Percentiles rank a stretch among this genome's conserved stretches.
Conservation (phyloP, 2,113 vertebrate species). For the Carassius carassius region DNA sequence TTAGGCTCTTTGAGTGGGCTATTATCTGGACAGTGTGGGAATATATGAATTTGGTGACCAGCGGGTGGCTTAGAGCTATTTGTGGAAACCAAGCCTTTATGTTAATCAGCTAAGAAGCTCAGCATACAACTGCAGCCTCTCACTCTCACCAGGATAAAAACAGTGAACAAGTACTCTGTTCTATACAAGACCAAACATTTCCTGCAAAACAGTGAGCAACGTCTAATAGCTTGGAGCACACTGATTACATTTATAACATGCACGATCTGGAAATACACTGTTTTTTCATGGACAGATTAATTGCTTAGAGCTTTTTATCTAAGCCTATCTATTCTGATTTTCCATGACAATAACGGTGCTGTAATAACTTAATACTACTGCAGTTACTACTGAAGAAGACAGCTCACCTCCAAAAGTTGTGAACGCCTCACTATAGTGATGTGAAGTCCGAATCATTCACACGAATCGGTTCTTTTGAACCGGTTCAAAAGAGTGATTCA, state of each 20-base stretch:
- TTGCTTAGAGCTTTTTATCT: too few species aligned
- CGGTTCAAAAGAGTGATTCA: background rate
- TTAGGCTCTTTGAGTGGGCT: background rate
- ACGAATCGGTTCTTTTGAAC: background rate
- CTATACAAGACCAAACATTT: background rate
- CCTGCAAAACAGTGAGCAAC: background rate
- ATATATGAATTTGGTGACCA: constrained; percentile 9
- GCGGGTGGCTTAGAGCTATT: constrained; percentile 56
- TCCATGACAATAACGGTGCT: too few species aligned
- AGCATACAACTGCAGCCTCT: constrained; percentile 41
- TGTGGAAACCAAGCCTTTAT: constrained; percentile 63
- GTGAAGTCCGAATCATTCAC: background rate
- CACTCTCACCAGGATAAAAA: constrained; percentile 32
- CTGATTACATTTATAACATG: background rate
- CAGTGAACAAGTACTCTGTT: constrained; percentile 2
- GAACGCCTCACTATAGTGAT: background rate
- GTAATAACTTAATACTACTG: background rate
- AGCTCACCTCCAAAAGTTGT: background rate
- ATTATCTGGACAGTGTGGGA: background rate
- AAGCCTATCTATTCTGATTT: background rate
- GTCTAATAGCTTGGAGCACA: background rate
- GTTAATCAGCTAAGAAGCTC: constrained; percentile 70
- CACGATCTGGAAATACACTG: background rate
- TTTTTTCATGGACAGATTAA: too few species aligned
- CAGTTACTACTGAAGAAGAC: background rate